A percentile compares a stretch with the other conserved stretches of the same genome.
phyloP scores from a whole-genome alignment of 2,113 vertebrate species.

The Myrmecobius fasciatus region DNA sequence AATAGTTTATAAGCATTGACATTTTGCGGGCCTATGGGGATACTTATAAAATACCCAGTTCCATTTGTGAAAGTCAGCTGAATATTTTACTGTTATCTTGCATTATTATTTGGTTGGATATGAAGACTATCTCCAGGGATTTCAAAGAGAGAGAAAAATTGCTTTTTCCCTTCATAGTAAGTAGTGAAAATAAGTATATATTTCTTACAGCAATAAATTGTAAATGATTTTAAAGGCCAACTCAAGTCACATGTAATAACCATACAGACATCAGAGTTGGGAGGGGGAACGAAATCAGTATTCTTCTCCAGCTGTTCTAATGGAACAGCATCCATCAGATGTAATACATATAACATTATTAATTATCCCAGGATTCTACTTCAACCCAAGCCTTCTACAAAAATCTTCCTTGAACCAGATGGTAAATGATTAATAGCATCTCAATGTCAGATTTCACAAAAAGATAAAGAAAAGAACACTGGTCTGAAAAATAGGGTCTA shows the following conservation, averaged over 20 bases:
- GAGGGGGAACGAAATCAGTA: slow-evolving; percentile 46
- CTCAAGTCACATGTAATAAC: slow-evolving; percentile 61
- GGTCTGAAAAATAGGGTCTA: slow-evolving; percentile 67
- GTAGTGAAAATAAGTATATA: not conserved
- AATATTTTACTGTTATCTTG: slow-evolving; percentile 71
- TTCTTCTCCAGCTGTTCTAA: slow-evolving; percentile 58
- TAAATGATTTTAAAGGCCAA: slow-evolving; percentile 29
- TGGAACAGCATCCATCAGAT: slow-evolving; percentile 41
- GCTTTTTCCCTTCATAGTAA: not conserved
- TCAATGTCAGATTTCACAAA: slow-evolving; percentile 69
- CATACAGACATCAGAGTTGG: slow-evolving; percentile 45
- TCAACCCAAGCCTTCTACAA: slow-evolving; percentile 60
- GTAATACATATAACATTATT: slow-evolving; percentile 36
- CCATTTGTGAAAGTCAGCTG: slow-evolving; percentile 68
- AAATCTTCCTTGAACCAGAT: slow-evolving; percentile 67
- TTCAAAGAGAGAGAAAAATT: slow-evolving; percentile 29
- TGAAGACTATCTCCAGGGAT: slow-evolving; percentile 68
- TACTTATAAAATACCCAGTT: slow-evolving; percentile 60
- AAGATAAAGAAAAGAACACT: slow-evolving; percentile 71
- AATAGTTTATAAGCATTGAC: slow-evolving; percentile 70
- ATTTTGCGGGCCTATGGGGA: slow-evolving; percentile 59
- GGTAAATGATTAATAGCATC: slow-evolving; percentile 75
- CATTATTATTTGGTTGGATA: slow-evolving; percentile 73
- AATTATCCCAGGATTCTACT: slow-evolving; percentile 63
- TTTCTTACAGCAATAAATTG: slow-evolving; percentile 41